Evolutionary conservation across 2,888 invertebrate species (phyloP), one percentile per base, ranked within the genome.

Genomic region (Sceliomorpha sp.): DNA sequence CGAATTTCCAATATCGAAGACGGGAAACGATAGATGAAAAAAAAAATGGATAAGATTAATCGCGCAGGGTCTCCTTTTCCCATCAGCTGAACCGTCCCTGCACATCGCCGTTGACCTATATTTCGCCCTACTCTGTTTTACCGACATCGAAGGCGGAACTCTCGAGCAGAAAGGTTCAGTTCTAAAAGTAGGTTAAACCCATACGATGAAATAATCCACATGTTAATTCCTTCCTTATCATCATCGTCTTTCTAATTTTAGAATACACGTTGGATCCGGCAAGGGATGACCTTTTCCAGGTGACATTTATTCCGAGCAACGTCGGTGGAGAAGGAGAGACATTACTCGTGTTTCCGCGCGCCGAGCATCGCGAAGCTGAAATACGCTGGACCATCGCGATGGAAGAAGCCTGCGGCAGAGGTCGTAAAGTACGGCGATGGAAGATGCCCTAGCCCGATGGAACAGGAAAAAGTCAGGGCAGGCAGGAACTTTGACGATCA

Each of bases 401-500:
- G n/a, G n/a, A n/a, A n/a, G n/a, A n/a, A n/a, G n/a, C n/a, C n/a
- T n/a, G n/a, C n/a, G n/a, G n/a, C n/a, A n/a, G n/a, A n/a, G n/a
- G n/a, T n/a, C n/a, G n/a, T n/a, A n/a, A 47, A 67, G 45, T 29
- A 67, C 53, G 53, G 59, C 59, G n/a, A n/a, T n/a, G 36, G 71
- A 74, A 72, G 72, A 75, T 83, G n/a, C n/a, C 77, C 72, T 75
- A 82, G 73, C 26, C 31, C 29, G 62, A 40, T 40, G 51, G 40
- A 75, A 74, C 71, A 73, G 73, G 69, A 74, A 64, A 64, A 74
- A 78, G 78, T 75, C 74, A 80, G 80, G 5, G 81, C 81, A 82
- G 79, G 81, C 77, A 80, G 82, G n/a, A n/a, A 83, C 80, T 82
- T 82, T 78, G 62, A 62, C 86, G 85, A 86, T 86, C 86, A 87